Conservation (phyloP, 2,797 vertebrate species). For the Scolopax bukidnonensis region DNA sequence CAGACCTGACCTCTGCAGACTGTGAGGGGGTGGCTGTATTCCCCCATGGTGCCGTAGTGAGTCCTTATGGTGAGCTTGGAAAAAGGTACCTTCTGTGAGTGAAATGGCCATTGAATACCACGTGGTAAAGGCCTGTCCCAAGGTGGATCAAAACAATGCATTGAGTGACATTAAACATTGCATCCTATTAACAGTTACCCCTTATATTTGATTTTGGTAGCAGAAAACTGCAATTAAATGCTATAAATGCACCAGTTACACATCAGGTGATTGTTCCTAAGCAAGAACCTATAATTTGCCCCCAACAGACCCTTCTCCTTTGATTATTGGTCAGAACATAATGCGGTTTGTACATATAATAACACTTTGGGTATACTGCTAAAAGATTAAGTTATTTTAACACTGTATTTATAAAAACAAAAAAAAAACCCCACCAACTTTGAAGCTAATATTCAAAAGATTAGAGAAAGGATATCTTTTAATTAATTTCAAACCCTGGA, state of each 20-base stretch:
- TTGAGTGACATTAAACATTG: neutral
- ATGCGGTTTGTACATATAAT: slow-evolving; percentile 46
- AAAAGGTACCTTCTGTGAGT: neutral
- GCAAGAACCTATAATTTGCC: neutral
- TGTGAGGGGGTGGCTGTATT: neutral
- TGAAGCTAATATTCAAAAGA: slow-evolving; percentile 84
- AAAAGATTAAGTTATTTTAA: slow-evolving; percentile 75
- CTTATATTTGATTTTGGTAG: slow-evolving; percentile 2
- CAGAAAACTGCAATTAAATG: neutral
- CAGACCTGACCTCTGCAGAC: neutral
- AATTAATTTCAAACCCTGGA: slow-evolving; percentile 83
- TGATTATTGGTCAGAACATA: slow-evolving; percentile 35
- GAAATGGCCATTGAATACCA: neutral
- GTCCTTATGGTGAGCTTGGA: neutral
- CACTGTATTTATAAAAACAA: slow-evolving; percentile 57
- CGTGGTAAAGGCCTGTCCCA: neutral
- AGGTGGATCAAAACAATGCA: neutral
- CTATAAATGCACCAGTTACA: neutral
- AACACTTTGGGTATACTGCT: slow-evolving; percentile 61
- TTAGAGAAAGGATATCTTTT: slow-evolving; percentile 83
- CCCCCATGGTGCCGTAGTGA: neutral
- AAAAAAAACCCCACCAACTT: slow-evolving; percentile 57
- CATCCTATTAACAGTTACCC: neutral
- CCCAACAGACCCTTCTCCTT: neutral
- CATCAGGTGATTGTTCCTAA: neutral